Evolutionary conservation across 2,888 invertebrate genomes (phyloP).

Genomic region (Dicranocentrus wangi): DNA sequence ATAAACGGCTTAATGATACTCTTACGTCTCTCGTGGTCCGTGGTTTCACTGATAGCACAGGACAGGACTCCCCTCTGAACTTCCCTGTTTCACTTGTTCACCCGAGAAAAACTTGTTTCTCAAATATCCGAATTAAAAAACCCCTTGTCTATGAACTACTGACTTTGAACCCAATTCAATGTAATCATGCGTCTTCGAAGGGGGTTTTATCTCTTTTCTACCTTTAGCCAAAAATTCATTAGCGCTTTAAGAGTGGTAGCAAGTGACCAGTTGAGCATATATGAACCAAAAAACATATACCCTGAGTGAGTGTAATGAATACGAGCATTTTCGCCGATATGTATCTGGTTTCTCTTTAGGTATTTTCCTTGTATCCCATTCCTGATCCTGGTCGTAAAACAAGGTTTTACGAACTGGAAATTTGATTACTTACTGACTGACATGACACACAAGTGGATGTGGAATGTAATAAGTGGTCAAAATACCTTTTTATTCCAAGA

Average conservation of each 20-base stretch:
- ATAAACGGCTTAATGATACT: conserved; percentile 62
- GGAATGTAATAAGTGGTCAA: conserved; percentile 49
- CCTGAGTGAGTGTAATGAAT: conserved; percentile 23
- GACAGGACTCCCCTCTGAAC: neutral
- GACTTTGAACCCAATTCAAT: neutral
- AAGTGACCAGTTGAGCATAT: neutral
- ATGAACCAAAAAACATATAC: neutral
- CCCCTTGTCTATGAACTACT: conserved; percentile 14
- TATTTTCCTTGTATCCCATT: neutral
- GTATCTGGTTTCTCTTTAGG: conserved; percentile 3
- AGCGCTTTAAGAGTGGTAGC: conserved; percentile 21
- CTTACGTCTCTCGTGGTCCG: conserved; percentile 33
- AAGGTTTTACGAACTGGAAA: conserved; percentile 62
- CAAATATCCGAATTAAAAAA: conserved; percentile 59
- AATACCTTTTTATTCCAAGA: neutral
- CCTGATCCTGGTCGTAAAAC: conserved; percentile 51
- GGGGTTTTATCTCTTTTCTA: neutral
- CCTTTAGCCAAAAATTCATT: conserved; percentile 36
- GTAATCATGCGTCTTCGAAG: conserved; percentile 4
- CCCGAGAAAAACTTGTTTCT: conserved; percentile 53
- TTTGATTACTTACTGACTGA: conserved; percentile 63
- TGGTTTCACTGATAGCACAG: neutral
- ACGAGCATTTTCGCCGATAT: conserved; percentile 39
- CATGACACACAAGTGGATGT: conserved; percentile 63
- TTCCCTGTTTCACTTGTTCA: neutral